Conservation (phyloP, 1,140 invertebrate genomes). For the Nasonia vitripennis region DNA sequence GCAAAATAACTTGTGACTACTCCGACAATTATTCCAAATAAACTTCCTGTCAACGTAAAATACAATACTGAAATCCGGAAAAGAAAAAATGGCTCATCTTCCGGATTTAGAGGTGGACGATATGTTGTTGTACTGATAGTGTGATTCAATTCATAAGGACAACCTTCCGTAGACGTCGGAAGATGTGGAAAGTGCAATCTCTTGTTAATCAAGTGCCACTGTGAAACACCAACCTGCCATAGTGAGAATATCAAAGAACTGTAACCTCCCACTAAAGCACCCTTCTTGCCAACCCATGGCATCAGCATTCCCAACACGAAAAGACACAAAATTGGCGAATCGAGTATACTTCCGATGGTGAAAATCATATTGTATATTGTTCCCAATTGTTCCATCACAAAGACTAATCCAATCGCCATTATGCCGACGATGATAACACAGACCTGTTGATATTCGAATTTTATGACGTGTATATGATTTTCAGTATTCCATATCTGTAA, state of each 20-base stretch:
- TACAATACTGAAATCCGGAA: slow-evolving; percentile 79
- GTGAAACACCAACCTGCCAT: slow-evolving; percentile 76
- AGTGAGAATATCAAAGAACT: slow-evolving; percentile 73
- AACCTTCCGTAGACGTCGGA: slow-evolving; percentile 69
- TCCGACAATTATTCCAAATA: slow-evolving; percentile 70
- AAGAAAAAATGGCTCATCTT: slow-evolving; percentile 62
- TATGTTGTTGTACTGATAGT: slow-evolving; percentile 33
- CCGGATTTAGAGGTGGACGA: not conserved
- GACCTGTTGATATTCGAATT: slow-evolving; percentile 49
- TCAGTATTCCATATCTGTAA: not conserved
- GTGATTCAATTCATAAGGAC: slow-evolving; percentile 57
- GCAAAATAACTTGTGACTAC: slow-evolving; percentile 72
- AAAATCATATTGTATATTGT: slow-evolving; percentile 70
- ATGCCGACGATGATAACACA: slow-evolving; percentile 70
- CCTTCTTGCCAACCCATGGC: slow-evolving; percentile 73
- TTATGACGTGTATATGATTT: not conserved
- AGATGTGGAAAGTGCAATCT: slow-evolving; percentile 60
- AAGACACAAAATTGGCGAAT: slow-evolving; percentile 75
- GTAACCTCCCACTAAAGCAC: slow-evolving; percentile 76
- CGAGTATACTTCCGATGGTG: slow-evolving; percentile 73
- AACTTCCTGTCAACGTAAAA: slow-evolving; percentile 76
- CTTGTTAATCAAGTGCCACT: slow-evolving; percentile 70
- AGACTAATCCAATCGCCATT: slow-evolving; percentile 75
- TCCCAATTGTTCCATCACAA: slow-evolving; percentile 70
- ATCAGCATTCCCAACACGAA: slow-evolving; percentile 77